These are phyloP conservation scores for Dicycla oo DNA, from an alignment of 2,888 invertebrate genomes.

Conservation along the genomic window DNA sequence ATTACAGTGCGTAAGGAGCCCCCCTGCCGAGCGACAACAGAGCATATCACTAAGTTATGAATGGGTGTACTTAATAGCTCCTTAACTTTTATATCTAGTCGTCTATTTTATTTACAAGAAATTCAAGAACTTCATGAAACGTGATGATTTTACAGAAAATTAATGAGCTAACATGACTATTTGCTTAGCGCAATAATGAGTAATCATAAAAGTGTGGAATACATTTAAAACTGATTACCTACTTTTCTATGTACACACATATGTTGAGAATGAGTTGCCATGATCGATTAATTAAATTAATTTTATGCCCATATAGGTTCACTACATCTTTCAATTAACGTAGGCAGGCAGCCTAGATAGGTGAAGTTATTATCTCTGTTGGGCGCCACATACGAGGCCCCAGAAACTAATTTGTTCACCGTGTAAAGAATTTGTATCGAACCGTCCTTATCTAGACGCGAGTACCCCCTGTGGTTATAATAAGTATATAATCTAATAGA, in stretches of 20 bases:
- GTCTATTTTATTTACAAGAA: slow-evolving; percentile 12
- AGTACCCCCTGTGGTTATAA: slow-evolving; percentile 74
- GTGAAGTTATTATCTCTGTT: slow-evolving; percentile 59
- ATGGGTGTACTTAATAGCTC: slow-evolving; percentile 63
- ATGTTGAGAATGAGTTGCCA: slow-evolving; percentile 31
- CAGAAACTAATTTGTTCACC: slow-evolving; percentile 54
- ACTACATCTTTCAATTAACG: slow-evolving; percentile 45
- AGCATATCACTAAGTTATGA: slow-evolving; percentile 37
- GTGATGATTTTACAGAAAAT: slow-evolving; percentile 34
- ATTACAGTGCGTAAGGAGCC: slow-evolving; percentile 73
- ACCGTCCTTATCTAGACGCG: slow-evolving; percentile 58
- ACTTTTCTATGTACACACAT: slow-evolving; percentile 30
- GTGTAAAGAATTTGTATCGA: slow-evolving; percentile 62
- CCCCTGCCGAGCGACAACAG: slow-evolving; percentile 69
- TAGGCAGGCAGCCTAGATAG: slow-evolving; percentile 51
- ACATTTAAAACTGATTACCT: slow-evolving; percentile 44
- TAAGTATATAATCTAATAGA: slow-evolving; percentile 73
- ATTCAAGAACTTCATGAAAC: slow-evolving; percentile 14
- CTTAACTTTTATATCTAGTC: slow-evolving; percentile 20
- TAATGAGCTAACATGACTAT: slow-evolving; percentile 9
- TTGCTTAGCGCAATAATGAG: slow-evolving; percentile 2
- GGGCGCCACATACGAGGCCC: slow-evolving; percentile 58
- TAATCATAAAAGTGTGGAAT: slow-evolving; percentile 11
- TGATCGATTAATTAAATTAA: slow-evolving; percentile 44
- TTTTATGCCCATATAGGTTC: slow-evolving; percentile 35